Conservation (phyloP, 2,888 invertebrate species). For the Rhingia rostrata region DNA sequence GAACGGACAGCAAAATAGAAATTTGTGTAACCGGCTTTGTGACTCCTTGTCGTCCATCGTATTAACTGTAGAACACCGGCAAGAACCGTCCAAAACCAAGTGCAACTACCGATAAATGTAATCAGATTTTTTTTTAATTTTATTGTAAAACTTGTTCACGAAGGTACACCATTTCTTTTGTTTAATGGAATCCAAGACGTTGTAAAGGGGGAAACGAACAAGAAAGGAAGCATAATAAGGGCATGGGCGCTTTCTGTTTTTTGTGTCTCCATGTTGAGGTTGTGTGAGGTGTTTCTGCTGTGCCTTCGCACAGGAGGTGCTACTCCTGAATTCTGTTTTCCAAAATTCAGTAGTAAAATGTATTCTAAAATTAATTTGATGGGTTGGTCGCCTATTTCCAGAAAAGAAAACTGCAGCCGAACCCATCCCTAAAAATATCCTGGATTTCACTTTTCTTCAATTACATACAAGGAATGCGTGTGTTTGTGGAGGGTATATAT, state of each 20-base stretch:
- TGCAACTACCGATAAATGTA: slow-evolving; percentile 12
- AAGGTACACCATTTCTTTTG: slow-evolving; percentile 33
- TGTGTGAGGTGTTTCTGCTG: slow-evolving; percentile 4
- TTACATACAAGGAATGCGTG: background rate
- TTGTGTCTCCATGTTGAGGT: background rate
- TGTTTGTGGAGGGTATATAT: background rate
- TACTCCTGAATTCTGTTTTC: background rate
- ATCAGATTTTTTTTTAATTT: slow-evolving; percentile 12
- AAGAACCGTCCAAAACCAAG: background rate
- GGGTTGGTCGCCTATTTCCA: slow-evolving; percentile 32
- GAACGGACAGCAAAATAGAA: slow-evolving; percentile 11
- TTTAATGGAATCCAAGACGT: slow-evolving; percentile 30
- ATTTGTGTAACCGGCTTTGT: slow-evolving; percentile 55
- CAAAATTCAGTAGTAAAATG: slow-evolving; percentile 2
- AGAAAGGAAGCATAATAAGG: slow-evolving; percentile 43
- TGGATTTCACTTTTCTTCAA: slow-evolving; percentile 56
- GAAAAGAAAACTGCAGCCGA: slow-evolving; percentile 3
- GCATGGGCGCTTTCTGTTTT: slow-evolving; percentile 56
- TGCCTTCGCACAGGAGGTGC: slow-evolving; percentile 7
- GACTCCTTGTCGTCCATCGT: slow-evolving; percentile 19
- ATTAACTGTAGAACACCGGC: slow-evolving; percentile 33
- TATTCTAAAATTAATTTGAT: slow-evolving; percentile 39
- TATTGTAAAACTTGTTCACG: slow-evolving; percentile 35
- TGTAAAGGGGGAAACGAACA: slow-evolving; percentile 5
- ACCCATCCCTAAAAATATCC: slow-evolving; percentile 71